Conservation (phyloP, 2,797 vertebrate genomes). For the Acrossocheilus wenchowensis region DNA sequence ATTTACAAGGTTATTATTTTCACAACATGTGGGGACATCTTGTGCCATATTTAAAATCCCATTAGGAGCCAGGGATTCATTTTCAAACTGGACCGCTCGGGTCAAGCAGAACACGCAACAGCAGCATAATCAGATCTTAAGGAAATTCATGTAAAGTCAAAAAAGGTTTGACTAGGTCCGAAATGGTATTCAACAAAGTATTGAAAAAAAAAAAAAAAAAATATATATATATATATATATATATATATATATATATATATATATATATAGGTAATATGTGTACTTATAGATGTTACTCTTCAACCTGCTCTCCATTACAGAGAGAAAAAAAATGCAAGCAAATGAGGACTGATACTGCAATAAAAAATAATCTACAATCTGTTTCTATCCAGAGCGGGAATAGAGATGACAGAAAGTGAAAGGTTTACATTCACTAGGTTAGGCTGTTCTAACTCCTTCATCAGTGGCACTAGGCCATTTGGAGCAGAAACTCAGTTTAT, state of each 20-base stretch:
- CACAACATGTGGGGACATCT: conserved; percentile 59
- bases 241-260: not conserved
- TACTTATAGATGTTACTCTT: not conserved
- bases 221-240: too few relatives aligned
- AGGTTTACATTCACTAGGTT: conserved; percentile 7
- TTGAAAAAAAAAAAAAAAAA: not conserved
- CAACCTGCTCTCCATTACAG: not conserved
- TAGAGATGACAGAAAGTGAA: conserved; percentile 20
- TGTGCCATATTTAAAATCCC: conserved; percentile 59
- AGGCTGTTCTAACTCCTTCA: conserved; percentile 7
- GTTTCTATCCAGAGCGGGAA: not conserved
- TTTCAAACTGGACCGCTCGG: conserved; percentile 4
- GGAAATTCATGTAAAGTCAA: not conserved
- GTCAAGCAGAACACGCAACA: conserved; percentile 11
- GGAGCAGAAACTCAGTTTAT: conserved; percentile 33
- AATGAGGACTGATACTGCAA: not conserved
- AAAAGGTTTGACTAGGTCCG: not conserved
- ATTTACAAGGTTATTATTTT: conserved; percentile 77
- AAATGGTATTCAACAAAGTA: not conserved
- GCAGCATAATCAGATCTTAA: not conserved
- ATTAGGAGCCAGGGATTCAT: conserved; percentile 61
- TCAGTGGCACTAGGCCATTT: conserved; percentile 1
- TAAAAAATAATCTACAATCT: not conserved
- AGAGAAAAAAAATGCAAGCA: not conserved
- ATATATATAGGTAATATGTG: not conserved